These are phyloP conservation scores for Drosophila robusta DNA, from an alignment of 2,888 invertebrate genomes.

Conservation along the genomic window DNA sequence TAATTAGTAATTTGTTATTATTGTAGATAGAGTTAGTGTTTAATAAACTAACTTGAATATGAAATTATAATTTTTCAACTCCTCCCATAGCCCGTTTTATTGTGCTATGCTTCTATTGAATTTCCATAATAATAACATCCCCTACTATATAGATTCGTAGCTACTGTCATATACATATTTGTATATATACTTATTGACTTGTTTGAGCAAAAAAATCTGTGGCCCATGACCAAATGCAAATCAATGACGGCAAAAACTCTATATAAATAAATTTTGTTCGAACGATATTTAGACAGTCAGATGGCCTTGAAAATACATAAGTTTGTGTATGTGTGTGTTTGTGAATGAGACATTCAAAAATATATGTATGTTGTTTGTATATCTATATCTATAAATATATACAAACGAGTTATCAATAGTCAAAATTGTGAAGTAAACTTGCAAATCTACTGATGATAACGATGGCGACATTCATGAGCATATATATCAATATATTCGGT, in stretches of 20 bases:
- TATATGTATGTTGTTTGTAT: conserved; percentile 6
- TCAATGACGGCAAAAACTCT: conserved; percentile 57
- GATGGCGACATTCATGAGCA: not conserved
- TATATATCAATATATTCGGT: not conserved
- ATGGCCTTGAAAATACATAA: conserved; percentile 45
- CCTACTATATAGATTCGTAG: not conserved
- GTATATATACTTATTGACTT: conserved; percentile 8
- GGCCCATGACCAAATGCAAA: conserved; percentile 58
- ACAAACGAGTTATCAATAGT: not conserved
- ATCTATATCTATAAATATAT: conserved; percentile 7
- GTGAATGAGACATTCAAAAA: conserved; percentile 19
- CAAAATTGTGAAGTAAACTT: not conserved
- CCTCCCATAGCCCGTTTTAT: conserved; percentile 3
- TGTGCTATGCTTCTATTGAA: conserved; percentile 26
- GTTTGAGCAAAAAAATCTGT: conserved; percentile 36
- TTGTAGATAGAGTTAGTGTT: not conserved
- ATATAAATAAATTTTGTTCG: conserved; percentile 55
- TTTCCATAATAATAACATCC: conserved; percentile 29
- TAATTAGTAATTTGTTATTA: conserved; percentile 35
- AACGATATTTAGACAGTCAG: conserved; percentile 47
- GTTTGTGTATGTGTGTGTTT: conserved; percentile 9
- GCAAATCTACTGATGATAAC: conserved; percentile 12
- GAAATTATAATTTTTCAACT: no score
- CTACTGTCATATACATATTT: not conserved
- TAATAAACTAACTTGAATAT: not conserved